Base-by-base conservation (phyloP, 1,140 invertebrate genomes). In the Drosophila erecta region DNA sequence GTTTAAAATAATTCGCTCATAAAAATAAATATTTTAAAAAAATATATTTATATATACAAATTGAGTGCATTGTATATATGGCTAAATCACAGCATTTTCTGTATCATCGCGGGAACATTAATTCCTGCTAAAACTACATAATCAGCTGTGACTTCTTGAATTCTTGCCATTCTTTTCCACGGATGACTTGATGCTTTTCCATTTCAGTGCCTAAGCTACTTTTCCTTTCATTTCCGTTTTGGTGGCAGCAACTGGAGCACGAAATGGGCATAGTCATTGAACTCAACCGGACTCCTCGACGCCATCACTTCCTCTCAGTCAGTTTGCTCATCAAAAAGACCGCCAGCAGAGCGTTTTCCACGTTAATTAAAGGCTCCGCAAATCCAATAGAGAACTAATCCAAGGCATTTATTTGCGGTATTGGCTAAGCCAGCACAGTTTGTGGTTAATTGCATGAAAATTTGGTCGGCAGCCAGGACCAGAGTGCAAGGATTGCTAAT, bases 141-240 rank as follows among this genome's bases (percentile, higher is more conserved):
- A 49, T 40, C 43, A 12, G 15, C 11, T 17, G 22, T 56, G 35
- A 51, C 59, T 51, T 20, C 59, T 65, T 38, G 7, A 8, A 54
- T 69, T 33, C 20, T 7, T 14, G 14, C 6, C n/a, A 30, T 47
- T 49, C 37, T 30, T 14, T 41, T 24, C 41, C 10, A 4, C 4
- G 22, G 24, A 57, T 81, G 79, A 83, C 71, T 83, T 24, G 66
- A 38, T 55, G 55, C 30, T 56, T 78, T 83, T 81, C 79, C 74
- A 41, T 20, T 6, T 58, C 47, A 62, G n/a, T 81, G 55, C 27
- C 2, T 46, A 5, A 17, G 49, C 35, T 43, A 47, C 51, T 53
- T 59, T 53, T n/a, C 30, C 24, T 22, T 51, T 58, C 60, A 56
- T 51, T 59, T 59, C 44, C 69, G 57, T 24, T 27, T 43, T 22